Base-by-base conservation (phyloP, 2,888 invertebrate species). In the Eubasilissa splendida region DNA sequence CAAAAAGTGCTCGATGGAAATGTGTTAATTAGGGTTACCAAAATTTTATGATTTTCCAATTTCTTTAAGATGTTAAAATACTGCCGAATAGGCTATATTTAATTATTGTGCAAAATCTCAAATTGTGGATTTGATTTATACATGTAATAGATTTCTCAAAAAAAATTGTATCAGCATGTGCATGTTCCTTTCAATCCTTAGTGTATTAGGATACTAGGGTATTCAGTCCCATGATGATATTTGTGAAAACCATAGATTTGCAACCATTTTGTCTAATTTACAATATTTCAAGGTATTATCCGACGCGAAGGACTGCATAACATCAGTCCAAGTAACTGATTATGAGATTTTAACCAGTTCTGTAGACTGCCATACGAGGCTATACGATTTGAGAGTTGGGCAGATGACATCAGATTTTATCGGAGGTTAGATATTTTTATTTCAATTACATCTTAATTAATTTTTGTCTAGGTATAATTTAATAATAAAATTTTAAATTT, bases 261-360 rank as follows among this genome's bases (percentile, higher is more conserved):
- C 10, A 14, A 42, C 12, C 50, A 42, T 42, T 42, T 42, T 42
- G 3, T 4, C 42, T 42, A 42, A 42, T 42, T 71, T 54, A n/a
- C 22, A 22, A 60, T 53, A 10, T 86, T 89, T 90, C 4, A 88
- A 91, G 87, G 91, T 92, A 50, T 89, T 99, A 86, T 95, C 95
- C 87, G 98, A 99, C 85, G 98, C 99, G 0, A 98, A 96, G 87
- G 99, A 99, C 87, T 95, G 96, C 84, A 94, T 96, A 83, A 95
- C 95, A 0, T 93, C 94, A 0, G 87, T 96, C 54, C 92, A 93
- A 86, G 94, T 98, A 1, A 96, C 96, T 1, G 95, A 97, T 87
- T 94, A 96, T 88, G 97, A 98, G 90, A 96, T 99, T 84, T 90
- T 98, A 70, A 94, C 96, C 0, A 95, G 95, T 7, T 98, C 98